Conservation (phyloP, 2,888 invertebrate genomes). For the Dichetophora obliterata region DNA sequence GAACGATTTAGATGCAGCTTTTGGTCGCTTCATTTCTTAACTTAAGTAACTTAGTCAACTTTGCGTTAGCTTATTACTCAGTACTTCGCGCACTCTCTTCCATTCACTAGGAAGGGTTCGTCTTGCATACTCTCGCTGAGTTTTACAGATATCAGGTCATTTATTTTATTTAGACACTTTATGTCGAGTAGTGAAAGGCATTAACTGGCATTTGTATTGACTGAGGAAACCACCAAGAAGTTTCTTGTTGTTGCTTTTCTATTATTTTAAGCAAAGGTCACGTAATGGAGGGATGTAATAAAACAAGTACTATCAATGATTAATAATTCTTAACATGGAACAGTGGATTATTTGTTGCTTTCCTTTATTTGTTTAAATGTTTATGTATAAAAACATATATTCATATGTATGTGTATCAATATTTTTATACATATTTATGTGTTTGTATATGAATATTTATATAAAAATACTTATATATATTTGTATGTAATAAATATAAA, state of each 20-base stretch:
- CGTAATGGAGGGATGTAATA: not conserved
- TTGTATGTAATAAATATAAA: no score
- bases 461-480: no score
- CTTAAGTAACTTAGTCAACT: constrained; percentile 66
- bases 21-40: constrained; percentile 62
- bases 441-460: no score
- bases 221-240: not conserved
- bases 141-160: constrained; percentile 25
- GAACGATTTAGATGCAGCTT: constrained; percentile 20
- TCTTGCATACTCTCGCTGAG: not conserved
- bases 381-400: no score
- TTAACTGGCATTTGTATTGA: constrained; percentile 18
- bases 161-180: constrained; percentile 26
- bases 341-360: not conserved
- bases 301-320: not conserved
- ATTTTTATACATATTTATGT: no score
- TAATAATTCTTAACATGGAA: not conserved
- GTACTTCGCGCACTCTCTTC: not conserved
- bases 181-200: constrained; percentile 5
- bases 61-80: constrained; percentile 42
- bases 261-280: not conserved
- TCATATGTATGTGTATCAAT: no score
- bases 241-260: no score
- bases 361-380: no score
- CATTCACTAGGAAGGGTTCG: not conserved